phyloP scores from a whole-genome alignment of 2,113 vertebrate species.

The Jacana jacana region DNA sequence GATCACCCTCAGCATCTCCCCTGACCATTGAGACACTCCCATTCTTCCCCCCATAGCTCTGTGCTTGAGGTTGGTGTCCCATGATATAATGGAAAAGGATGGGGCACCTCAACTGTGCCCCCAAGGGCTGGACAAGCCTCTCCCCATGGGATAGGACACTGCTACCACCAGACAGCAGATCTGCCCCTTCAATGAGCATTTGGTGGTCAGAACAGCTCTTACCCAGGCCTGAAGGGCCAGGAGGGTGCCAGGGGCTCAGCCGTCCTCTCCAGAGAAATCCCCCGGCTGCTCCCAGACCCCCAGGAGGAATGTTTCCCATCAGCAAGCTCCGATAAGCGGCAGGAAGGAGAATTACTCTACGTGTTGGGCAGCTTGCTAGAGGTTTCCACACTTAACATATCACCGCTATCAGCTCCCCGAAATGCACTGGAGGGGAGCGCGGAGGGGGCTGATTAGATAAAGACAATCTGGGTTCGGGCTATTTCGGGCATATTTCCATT shows the following conservation, averaged over 20 bases:
- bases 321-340: conserved; percentile 61
- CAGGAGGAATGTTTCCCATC: conserved; percentile 54
- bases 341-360: conserved; percentile 55
- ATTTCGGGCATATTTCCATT: conserved; percentile 74
- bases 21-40: neutral
- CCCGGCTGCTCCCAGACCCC: neutral
- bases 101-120: neutral
- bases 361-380: neutral
- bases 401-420: conserved; percentile 59
- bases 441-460: conserved; percentile 62
- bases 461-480: conserved; percentile 57
- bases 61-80: neutral
- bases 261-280: neutral
- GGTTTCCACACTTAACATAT: conserved; percentile 63
- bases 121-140: neutral
- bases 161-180: neutral
- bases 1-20: neutral
- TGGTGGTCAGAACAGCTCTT: neutral
- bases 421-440: conserved; percentile 20
- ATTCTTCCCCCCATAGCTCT: neutral
- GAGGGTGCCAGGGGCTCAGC: neutral
- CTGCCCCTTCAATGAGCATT: neutral
- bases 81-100: neutral
- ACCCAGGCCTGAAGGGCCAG: neutral
- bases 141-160: neutral